These are phyloP conservation scores for Gryllus bimaculatus DNA, from an alignment of 1,140 invertebrate genomes.

Conservation along the genomic window DNA sequence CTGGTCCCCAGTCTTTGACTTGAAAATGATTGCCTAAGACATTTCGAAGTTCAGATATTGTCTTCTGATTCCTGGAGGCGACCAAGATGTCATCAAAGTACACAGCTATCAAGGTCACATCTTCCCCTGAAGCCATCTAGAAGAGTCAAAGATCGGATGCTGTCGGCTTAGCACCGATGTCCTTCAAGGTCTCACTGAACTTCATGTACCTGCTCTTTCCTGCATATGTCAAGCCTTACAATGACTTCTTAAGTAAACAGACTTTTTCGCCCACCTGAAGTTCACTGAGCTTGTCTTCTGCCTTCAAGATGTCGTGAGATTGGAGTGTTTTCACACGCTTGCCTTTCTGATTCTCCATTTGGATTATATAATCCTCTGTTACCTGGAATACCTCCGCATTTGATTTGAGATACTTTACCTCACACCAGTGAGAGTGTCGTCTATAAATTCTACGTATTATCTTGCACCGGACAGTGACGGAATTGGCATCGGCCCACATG, in stretches of 20 bases:
- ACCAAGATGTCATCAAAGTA: slow-evolving; percentile 36
- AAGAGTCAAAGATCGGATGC: slow-evolving; percentile 32
- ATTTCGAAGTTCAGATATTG: slow-evolving; percentile 22
- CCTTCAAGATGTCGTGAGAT: not conserved
- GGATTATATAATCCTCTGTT: not conserved
- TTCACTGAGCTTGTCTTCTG: not conserved
- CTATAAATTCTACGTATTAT: not conserved
- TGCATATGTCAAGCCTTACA: slow-evolving; percentile 23
- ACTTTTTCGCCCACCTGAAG: slow-evolving; percentile 11
- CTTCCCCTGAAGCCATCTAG: slow-evolving; percentile 21
- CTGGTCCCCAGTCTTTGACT: slow-evolving; percentile 26
- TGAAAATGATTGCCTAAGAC: slow-evolving; percentile 24
- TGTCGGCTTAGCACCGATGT: slow-evolving; percentile 25
- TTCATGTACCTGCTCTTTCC: slow-evolving; percentile 19
- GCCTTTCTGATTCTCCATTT: not conserved
- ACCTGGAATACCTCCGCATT: not conserved
- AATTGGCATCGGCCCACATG: not conserved
- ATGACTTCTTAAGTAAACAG: slow-evolving; percentile 19
- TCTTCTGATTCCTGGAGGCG: slow-evolving; percentile 26
- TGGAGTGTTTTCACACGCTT: too few relatives aligned
- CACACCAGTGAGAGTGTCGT: not conserved
- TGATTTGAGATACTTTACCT: not conserved
- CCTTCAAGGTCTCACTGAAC: slow-evolving; percentile 18
- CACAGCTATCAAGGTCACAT: slow-evolving; percentile 27
- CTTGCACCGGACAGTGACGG: not conserved